Base-by-base conservation (phyloP, 2,797 vertebrate species). In the Aphelocoma californica region DNA sequence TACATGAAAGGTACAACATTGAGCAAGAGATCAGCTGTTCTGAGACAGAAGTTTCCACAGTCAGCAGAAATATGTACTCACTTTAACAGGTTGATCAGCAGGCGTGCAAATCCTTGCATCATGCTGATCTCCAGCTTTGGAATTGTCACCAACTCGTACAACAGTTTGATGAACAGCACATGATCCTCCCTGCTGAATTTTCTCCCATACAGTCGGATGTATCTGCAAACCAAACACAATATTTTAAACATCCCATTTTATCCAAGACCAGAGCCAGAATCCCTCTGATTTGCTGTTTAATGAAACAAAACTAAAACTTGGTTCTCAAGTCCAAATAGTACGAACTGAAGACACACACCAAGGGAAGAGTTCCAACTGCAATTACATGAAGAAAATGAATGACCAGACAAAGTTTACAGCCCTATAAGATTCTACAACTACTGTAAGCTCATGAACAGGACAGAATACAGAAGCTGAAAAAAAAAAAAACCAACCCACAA, bases 131-230 rank as follows among this genome's bases (percentile, higher is more conserved):
- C 99, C 97, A 99, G 98, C 95, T 98, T 98, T 56, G 99, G 98
- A 94, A 99, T 98, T 8, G 98, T 99, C 96, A 99, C 98, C 98
- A 99, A 98, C 97, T 99, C 99, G 4, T 99, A 99, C 51, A 99
- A 96, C 91, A 99, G 97, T 96, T 99, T 99, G 97, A 99, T 98
- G 93, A 99, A 99, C 93, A 99, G 98, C 93, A 99, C 99, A 89
- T 99, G 99, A 98, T 99, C 99, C 98, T 99, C 99, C 98, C 99
- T 99, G 98, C 98, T 99, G 98, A 99, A 99, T 97, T 99, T 99
- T 87, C 99, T 98, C 34, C 99, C 99, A 95, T 99, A 99, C 17
- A 99, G 97, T 81, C 99, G 98, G 95, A 99, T 99, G 93, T 99
- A 99, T 92, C 99, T 99, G 92, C 18, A 98, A 70, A 51, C 80